Base-by-base conservation (phyloP, 92 coral and sea anemone species). In the Epizoanthus stellaris region DNA sequence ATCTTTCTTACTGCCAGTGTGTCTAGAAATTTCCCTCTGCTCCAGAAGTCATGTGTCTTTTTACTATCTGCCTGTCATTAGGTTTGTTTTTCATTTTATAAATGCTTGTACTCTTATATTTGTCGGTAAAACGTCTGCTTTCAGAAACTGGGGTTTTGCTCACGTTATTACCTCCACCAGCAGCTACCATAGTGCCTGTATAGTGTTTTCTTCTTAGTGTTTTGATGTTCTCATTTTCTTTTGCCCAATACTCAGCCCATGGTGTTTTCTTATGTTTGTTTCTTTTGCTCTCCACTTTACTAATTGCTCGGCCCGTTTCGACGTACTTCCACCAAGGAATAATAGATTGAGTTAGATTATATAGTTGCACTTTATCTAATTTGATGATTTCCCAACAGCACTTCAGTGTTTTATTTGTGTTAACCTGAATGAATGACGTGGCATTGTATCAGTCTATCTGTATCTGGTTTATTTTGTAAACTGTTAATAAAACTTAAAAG, bases 1-100 rank as follows among this genome's bases (percentile, higher is more conserved):
- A 73, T 73, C 63, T 52, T 2, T 73, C 42, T 73, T 73, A 40
- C 53, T 73, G 15, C 63, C 62, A 2, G 77, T 73, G n/a, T 60
- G 77, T 14, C 53, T 60, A 0, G 43, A 73, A 7, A 52, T 15
- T 20, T 52, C 43, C 20, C 40, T 49, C 77, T 19, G 77, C 63
- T 52, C 77, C 77, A 73, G 53, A 73, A 73, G 42, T 73, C 42
- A 23, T 73, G 61, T 11, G 62, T 42, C 13, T 10, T 0, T 53
- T 23, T 73, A 10, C 77, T 6, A 14, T 49, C 19, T 5, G 49
- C 10, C 1, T 73, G 36, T 34, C 67, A 3, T 53, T 75, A 5
- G 80, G 67, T 47, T 30, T 73, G 4, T 73, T 49, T 57, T 56
- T 75, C 67, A 56, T 75, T 58, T 52, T 75, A 2, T 16, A 12